Evolutionary conservation across 2,113 vertebrate genomes (phyloP), one percentile per base, ranked within the genome.

Genomic region (Bubo scandiacus): DNA sequence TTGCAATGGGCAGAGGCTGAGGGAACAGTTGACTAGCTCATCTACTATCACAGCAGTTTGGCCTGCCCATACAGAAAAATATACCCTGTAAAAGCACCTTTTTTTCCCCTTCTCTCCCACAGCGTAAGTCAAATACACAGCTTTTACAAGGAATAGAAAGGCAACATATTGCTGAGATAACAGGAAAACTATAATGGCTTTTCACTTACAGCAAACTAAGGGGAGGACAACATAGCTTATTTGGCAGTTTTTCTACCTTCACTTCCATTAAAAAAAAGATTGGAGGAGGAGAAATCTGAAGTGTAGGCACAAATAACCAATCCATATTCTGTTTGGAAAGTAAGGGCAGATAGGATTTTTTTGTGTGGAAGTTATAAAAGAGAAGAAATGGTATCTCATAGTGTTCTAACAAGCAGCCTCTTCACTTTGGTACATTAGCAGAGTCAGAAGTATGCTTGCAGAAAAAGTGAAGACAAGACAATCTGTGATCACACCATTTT

Each of bases 121-220:
- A 40, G 40, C 55, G 20, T 40, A 91, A 90, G 38, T 72, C 42
- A 93, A 92, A 96, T 67, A 42, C 29, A n/a, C 30, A 93, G 63
- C 34, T 92, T 95, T 88, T 68, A 59, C 38, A 82, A 54, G 49
- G 65, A 81, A 78, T 30, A 79, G 70, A 91, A 92, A 86, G 15
- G 45, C 61, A 95, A 63, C 6, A 32, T 78, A 78, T 78, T 95
- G 74, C 87, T 96, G 90, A 88, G 71, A 81, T 79, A 92, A 94
- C 29, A 94, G 55, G 59, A 95, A 94, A 71, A 29, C 71, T 93
- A 5, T 89, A 95, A 94, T 66, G 81, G 58, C 32, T 88, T 97
- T 81, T 25, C 49, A 79, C 61, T 91, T 80, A 62, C 11, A 84
- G 63, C 34, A 92, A 61, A 71, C 52, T 88, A 83, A 86, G 51